Evolutionary conservation across 2,888 invertebrate species (phyloP).

Genomic region (Corythucha ciliata): DNA sequence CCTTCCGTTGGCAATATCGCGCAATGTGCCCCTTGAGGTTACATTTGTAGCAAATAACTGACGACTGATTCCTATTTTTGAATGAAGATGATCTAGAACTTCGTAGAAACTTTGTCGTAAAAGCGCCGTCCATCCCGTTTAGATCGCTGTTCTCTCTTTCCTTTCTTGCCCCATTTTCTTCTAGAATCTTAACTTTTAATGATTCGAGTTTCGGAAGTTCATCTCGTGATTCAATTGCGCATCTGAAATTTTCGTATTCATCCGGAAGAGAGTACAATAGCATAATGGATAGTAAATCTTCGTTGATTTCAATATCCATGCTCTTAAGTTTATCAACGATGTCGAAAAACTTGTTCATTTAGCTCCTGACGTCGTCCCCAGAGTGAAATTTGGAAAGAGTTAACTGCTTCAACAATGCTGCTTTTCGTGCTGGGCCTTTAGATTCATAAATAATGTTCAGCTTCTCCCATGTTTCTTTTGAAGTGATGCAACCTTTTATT

Average conservation of each 20-base stretch:
- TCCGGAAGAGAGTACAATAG: constrained; percentile 4
- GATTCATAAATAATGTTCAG: background rate
- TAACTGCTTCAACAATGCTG: constrained; percentile 9
- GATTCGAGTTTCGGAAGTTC: no score
- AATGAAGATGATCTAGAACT: no score
- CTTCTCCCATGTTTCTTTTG: background rate
- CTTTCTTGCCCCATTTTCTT: no score
- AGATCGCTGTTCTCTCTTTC: no score
- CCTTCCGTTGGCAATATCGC: no score
- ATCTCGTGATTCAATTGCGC: constrained; percentile 3
- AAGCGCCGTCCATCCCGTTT: no score
- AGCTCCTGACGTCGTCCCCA: background rate
- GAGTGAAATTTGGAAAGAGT: background rate
- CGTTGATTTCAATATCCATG: constrained; percentile 4
- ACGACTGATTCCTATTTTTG: no score
- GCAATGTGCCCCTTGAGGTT: no score
- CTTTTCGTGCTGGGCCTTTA: constrained; percentile 9
- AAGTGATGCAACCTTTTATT: constrained; percentile 7
- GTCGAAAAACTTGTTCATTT: constrained; percentile 4
- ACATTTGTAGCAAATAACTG: no score
- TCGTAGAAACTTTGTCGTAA: no score
- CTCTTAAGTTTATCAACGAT: constrained; percentile 2
- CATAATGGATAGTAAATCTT: constrained; percentile 10
- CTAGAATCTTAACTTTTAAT: no score
- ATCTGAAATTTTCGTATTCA: constrained; percentile 7